These are phyloP conservation scores for Mythimna lalbum DNA, from an alignment of 2,888 invertebrate genomes.

Conservation along the genomic window DNA sequence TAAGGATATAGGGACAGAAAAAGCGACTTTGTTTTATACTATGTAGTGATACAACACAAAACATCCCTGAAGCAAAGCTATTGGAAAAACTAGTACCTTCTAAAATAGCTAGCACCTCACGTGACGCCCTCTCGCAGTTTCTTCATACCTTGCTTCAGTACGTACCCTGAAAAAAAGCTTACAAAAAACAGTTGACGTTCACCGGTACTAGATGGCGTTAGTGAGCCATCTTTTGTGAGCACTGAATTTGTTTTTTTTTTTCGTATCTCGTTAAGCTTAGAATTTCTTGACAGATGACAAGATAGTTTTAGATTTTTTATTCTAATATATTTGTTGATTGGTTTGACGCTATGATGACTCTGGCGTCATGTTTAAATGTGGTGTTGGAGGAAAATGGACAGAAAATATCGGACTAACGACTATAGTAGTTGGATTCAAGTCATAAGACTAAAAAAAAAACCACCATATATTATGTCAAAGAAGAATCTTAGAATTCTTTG, in stretches of 20 bases:
- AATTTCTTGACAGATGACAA: conserved; percentile 24
- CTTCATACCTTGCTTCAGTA: conserved; percentile 56
- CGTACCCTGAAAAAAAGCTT: conserved; percentile 66
- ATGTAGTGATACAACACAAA: too few relatives aligned
- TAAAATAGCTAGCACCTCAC: conserved; percentile 25
- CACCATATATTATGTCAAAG: too few relatives aligned
- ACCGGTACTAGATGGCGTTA: conserved; percentile 75
- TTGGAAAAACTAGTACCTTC: background rate
- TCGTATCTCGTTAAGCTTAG: background rate
- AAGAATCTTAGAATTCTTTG: too few relatives aligned
- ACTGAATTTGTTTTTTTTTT: background rate
- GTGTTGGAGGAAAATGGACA: too few relatives aligned
- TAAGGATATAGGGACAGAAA: too few relatives aligned
- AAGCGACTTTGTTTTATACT: too few relatives aligned
- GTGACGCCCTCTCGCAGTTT: conserved; percentile 76
- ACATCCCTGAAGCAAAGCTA: too few relatives aligned
- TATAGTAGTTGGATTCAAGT: too few relatives aligned
- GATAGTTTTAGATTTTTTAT: conserved; percentile 8
- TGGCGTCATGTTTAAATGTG: background rate
- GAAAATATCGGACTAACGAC: too few relatives aligned
- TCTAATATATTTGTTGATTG: too few relatives aligned
- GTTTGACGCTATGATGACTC: background rate
- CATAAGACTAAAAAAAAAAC: too few relatives aligned
- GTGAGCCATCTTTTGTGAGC: conserved; percentile 54
- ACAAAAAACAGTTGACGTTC: conserved; percentile 75